Conservation (phyloP, 2,113 vertebrate species). For the Otolemur garnettii region DNA sequence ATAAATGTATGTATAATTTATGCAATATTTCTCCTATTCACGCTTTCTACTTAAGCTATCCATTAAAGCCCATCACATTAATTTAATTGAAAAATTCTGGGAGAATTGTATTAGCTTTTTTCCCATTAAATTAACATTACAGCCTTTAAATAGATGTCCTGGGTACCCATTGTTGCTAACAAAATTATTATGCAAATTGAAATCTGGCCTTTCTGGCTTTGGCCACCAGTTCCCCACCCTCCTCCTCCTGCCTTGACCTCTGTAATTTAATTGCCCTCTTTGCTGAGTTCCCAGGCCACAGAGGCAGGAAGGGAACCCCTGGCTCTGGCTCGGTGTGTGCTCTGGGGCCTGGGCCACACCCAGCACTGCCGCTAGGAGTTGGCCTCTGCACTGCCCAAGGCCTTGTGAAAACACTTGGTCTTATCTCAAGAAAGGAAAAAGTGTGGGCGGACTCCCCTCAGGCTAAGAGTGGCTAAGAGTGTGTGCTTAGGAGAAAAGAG, state of each 20-base stretch:
- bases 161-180: conserved; percentile 81
- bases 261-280: conserved; percentile 78
- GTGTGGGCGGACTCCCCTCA: too few relatives aligned
- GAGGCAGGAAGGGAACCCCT: neutral
- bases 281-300: conserved; percentile 75
- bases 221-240: conserved; percentile 61
- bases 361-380: neutral
- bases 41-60: conserved; percentile 84
- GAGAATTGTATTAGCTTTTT: conserved; percentile 86
- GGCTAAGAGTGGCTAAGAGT: neutral
- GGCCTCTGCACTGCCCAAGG: neutral
- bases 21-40: conserved; percentile 82
- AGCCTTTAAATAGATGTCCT: conserved; percentile 84
- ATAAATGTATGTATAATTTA: conserved; percentile 84
- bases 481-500: too few relatives aligned
- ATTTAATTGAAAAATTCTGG: conserved; percentile 88
- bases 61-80: conserved; percentile 84
- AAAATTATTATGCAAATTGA: conserved; percentile 85
- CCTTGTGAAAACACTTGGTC: neutral
- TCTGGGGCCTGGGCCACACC: neutral
- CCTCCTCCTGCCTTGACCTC: conserved; percentile 39
- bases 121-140: conserved; percentile 87
- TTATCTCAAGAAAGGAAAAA: neutral
- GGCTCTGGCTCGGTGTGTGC: neutral
- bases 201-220: conserved; percentile 81